Evolutionary conservation across 2,797 vertebrate species (phyloP), one percentile per base, ranked within the genome.

Genomic region (Sebastiscus tertius): DNA sequence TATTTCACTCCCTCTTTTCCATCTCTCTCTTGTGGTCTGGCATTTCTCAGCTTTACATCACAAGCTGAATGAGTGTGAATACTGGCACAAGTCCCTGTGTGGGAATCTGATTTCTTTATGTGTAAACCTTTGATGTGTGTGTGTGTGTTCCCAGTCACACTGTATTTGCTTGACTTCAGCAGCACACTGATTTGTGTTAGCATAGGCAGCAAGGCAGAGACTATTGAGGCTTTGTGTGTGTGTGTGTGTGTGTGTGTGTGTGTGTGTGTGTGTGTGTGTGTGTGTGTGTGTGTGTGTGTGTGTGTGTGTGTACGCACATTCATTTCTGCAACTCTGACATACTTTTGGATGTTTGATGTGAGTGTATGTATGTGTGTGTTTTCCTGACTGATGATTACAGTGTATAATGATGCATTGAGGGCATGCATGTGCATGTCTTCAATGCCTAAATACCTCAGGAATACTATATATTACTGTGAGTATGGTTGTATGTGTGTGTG

Each of bases 31-130:
- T 26, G 56, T 81, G 87, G 87, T 89, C 90, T 93, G 93, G 86
- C 84, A 75, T 93, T 89, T 92, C 85, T 93, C 92, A 83, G 77
- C 80, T 87, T 74, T 58, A 71, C 88, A 90, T 94, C 89, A 29
- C 92, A 89, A 84, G 87, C 82, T 91, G 72, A 67, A 31, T 73
- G 67, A 39, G 52, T 79, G 75, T 75, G 27, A 20, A 42, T 42
- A 16, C 39, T 75, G 58, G 49, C 56, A 68, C 55, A 59, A 31
- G 58, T 16, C 34, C 12, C 27, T 61, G 31, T n/a, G 29, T 62
- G 60, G 1, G 56, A 68, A 42, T 70, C 24, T 84, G 76, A 82
- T 87, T 84, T 73, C 72, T 80, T 86, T 73, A 59, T 75, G 69
- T 75, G 42, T 81, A 81, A 79, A 72, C 69, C 72, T 82, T 81